Evolutionary conservation across 2,113 vertebrate species (phyloP).

Genomic region (Trematocara zebra): DNA sequence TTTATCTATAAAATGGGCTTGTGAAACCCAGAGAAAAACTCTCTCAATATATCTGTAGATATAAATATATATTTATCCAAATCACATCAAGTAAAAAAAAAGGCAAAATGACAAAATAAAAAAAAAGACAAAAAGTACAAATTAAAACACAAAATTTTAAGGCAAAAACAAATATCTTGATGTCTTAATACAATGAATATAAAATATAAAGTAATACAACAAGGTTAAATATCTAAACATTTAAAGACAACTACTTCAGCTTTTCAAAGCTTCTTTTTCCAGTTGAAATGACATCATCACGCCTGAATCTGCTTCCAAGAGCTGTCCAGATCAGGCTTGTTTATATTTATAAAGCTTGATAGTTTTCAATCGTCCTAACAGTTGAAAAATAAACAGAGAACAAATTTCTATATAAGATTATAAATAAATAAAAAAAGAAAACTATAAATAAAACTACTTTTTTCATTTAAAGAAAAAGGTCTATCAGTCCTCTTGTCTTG

Average conservation of each 20-base stretch:
- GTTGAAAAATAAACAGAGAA: not conserved
- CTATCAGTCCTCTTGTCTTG: not conserved
- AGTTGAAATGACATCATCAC: not conserved
- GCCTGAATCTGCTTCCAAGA: not conserved
- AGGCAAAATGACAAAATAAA: not conserved
- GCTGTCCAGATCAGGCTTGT: not conserved
- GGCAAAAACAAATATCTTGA: not conserved
- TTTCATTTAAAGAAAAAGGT: not conserved
- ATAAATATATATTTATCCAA: not conserved
- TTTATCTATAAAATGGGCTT: not conserved
- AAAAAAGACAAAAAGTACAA: not conserved
- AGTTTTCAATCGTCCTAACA: accelerated
- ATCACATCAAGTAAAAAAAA: not conserved
- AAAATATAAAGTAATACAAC: not conserved
- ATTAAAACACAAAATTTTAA: not conserved
- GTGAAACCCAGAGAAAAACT: accelerated
- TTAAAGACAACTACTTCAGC: not conserved
- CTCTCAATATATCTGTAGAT: accelerated
- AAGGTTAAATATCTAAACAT: not conserved
- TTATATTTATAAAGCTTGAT: not conserved
- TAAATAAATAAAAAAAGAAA: not conserved
- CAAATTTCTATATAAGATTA: not conserved
- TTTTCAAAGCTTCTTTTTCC: not conserved
- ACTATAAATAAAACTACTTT: not conserved
- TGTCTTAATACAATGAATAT: accelerated